Conservation (phyloP, 2,113 vertebrate genomes). For the Gymnogyps californianus region DNA sequence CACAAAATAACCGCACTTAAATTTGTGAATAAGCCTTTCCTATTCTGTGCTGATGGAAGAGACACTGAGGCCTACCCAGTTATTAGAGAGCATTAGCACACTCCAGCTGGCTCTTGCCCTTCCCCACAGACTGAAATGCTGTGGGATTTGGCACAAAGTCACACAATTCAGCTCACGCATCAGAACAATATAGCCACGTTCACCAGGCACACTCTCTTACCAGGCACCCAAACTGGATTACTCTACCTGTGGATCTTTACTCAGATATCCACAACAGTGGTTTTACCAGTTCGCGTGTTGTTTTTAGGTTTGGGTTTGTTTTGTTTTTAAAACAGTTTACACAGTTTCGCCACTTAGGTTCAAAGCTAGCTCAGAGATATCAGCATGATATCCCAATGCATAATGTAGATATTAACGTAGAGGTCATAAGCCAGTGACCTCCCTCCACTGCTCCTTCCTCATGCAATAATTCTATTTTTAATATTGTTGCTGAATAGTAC, state of each 20-base stretch:
- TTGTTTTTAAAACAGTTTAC: not conserved
- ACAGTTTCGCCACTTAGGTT: not conserved
- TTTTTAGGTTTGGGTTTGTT: not conserved
- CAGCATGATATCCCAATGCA: not conserved
- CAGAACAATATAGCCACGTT: rapidly evolving
- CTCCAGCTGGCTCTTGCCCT: not conserved
- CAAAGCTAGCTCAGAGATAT: not conserved
- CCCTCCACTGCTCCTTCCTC: not conserved
- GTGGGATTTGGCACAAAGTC: not conserved
- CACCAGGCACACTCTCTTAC: not conserved
- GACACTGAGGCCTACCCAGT: not conserved
- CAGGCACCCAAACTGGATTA: not conserved
- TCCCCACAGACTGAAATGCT: not conserved
- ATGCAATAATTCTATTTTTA: not conserved
- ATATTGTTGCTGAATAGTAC: not conserved
- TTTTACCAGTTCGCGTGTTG: not conserved
- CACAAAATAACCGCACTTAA: not conserved
- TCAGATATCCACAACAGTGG: not conserved
- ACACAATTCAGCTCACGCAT: not conserved
- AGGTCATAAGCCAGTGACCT: not conserved
- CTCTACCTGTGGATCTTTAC: not conserved
- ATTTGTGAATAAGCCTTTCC: not conserved
- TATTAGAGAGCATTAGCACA: not conserved
- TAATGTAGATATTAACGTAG: not conserved
- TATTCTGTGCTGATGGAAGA: not conserved